Base-by-base conservation (phyloP, 1,140 invertebrate genomes). In the Sipha flava region DNA sequence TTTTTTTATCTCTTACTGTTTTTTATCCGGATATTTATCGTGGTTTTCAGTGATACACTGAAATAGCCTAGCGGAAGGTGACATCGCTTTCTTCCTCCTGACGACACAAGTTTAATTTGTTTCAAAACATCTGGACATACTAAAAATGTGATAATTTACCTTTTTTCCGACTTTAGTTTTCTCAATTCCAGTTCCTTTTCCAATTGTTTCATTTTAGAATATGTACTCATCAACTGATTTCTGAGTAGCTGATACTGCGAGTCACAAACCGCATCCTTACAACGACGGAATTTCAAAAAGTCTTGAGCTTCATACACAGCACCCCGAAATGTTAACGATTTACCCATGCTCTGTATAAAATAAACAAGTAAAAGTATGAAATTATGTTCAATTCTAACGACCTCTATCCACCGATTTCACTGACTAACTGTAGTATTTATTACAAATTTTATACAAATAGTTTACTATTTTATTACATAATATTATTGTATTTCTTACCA, bases 181-280 rank as follows among this genome's bases (percentile, higher is more conserved):
- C 94, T 92, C 52, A 90, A 88, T 84, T 93, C 92, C 86, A 95
- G 88, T 83, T 93, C 91, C 84, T 94, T 93, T 82, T 95, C 93
- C 79, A 97, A 86, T 84, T 95, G 93, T 59, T 92, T 89, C 81
- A 95, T 93, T 82, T 93, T 89, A 79, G 95, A 87, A 81, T 92
- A 88, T 0, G 94, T 93, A 85, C 95, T 90, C 84, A 96, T 94
- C 81, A 96, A 87, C 84, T 96, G 94, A 84, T 95, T 92, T 82
- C 92, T 92, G 23, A 94, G 93, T 85, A 95, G 95, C 93, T 94
- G 95, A 23, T 95, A 87, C 85, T 94, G 91, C 1, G 91, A 92
- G 85, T 93, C 91, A 84, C 92, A 93, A 31, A 94, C 90, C 2
- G 93, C 92, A 86, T 95, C 92, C 62, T 89, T 89, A 85, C 93